Evolutionary conservation across 2,113 vertebrate genomes (phyloP).

Genomic region (Mola mola): DNA sequence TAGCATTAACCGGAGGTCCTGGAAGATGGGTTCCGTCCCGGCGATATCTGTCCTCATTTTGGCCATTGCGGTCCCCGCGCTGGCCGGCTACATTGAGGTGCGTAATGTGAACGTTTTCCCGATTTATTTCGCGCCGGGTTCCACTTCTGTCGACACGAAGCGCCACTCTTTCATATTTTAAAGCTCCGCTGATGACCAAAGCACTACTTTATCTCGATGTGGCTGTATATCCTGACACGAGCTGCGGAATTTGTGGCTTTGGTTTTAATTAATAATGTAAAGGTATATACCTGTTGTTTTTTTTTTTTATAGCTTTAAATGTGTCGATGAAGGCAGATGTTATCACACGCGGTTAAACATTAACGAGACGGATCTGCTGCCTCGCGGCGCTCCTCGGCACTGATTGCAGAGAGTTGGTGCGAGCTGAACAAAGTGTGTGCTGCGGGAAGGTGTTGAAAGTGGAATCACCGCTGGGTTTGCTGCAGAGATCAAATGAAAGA

Average conservation of each 20-base stretch:
- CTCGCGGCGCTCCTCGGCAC: constrained; percentile 2
- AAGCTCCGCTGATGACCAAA: too few relatives aligned
- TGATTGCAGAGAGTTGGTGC: constrained; percentile 31
- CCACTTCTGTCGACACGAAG: not conserved
- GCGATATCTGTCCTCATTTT: constrained; percentile 77
- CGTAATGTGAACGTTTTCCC: constrained; percentile 21
- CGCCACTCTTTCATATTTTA: too few relatives aligned
- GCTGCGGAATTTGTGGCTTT: too few relatives aligned
- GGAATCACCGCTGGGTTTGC: constrained; percentile 36
- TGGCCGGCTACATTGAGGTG: constrained; percentile 90
- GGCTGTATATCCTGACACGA: too few relatives aligned
- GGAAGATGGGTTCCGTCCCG: constrained; percentile 79
- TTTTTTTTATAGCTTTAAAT: not conserved
- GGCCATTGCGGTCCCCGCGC: constrained; percentile 79
- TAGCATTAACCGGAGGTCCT: constrained; percentile 24
- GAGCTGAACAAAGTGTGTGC: constrained; percentile 38
- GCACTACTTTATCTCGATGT: too few relatives aligned
- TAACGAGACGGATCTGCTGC: not conserved
- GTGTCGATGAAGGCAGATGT: not conserved
- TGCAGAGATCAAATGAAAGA: constrained; percentile 72
- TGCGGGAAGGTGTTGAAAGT: constrained; percentile 14
- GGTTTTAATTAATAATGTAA: not conserved
- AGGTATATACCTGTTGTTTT: not conserved
- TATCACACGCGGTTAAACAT: constrained; percentile 10
- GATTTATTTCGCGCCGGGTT: not conserved